Evolutionary conservation across 2,113 vertebrate species (phyloP).

Genomic region (Cariama cristata): DNA sequence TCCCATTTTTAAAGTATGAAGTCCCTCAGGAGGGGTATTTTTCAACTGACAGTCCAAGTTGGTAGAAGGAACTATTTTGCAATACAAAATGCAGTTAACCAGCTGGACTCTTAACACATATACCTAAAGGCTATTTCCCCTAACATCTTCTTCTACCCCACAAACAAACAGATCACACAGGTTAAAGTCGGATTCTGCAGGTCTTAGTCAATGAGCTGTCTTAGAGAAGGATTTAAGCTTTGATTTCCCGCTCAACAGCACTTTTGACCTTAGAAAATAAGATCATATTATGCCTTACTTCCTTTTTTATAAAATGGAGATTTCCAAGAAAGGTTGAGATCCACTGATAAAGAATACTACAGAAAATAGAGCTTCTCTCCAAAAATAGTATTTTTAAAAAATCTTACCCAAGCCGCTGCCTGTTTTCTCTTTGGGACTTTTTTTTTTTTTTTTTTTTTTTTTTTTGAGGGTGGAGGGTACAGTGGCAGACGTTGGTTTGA

Average conservation of each 20-base stretch:
- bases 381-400: neutral
- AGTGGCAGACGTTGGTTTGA: neutral
- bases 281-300: neutral
- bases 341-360: neutral
- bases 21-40: neutral
- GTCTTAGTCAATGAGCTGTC: neutral
- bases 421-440: neutral
- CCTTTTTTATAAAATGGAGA: neutral
- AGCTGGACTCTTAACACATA: neutral
- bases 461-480: fast-evolving
- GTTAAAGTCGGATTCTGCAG: constrained; percentile 1
- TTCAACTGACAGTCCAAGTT: neutral
- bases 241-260: neutral
- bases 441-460: neutral
- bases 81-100: neutral
- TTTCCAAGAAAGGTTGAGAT: neutral
- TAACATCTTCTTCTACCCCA: neutral
- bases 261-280: neutral
- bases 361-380: neutral
- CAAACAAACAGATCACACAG: neutral
- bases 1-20: neutral
- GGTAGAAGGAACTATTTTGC: neutral
- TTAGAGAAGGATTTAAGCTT: neutral
- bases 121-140: no score
- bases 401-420: fast-evolving